Evolutionary conservation across 2,888 invertebrate species (phyloP).

Genomic region (Brenthis daphne): DNA sequence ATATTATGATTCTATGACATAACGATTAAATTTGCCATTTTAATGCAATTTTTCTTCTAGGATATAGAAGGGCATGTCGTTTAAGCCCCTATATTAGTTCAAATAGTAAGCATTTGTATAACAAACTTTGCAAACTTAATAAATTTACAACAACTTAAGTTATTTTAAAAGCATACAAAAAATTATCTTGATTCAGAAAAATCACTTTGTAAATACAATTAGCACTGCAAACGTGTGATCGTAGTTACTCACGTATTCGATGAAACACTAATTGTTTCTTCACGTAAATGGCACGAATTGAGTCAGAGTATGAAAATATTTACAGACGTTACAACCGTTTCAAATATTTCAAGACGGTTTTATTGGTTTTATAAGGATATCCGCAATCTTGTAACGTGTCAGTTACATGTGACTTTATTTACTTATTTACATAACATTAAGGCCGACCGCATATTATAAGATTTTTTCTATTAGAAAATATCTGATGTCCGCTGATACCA

Average conservation of each 20-base stretch:
- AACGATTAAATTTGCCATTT: not conserved
- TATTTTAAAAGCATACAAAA: not conserved
- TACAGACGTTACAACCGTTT: conserved; percentile 7
- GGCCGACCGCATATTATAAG: too few relatives aligned
- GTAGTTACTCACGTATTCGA: conserved; percentile 4
- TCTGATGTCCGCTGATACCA: too few relatives aligned
- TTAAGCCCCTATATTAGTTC: too few relatives aligned
- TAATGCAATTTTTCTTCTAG: too few relatives aligned
- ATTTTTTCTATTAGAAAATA: too few relatives aligned
- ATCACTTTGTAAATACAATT: conserved; percentile 24
- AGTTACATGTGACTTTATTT: not conserved
- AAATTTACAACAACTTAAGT: not conserved
- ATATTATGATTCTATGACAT: not conserved
- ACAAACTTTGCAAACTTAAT: too few relatives aligned
- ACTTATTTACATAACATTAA: not conserved
- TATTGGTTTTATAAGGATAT: conserved; percentile 2
- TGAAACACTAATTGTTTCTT: conserved; percentile 20
- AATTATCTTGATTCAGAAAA: conserved; percentile 18
- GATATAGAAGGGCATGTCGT: too few relatives aligned
- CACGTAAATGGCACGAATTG: conserved; percentile 1
- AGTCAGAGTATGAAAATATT: conserved; percentile 9
- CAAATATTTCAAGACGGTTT: not conserved
- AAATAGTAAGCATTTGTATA: too few relatives aligned
- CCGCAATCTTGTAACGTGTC: not conserved
- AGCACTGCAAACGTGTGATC: conserved; percentile 23